Percentiles rank a stretch among this genome's conserved stretches.
Evolutionary conservation across 2,113 vertebrate species (phyloP).

Genomic region (Antennarius striatus): DNA sequence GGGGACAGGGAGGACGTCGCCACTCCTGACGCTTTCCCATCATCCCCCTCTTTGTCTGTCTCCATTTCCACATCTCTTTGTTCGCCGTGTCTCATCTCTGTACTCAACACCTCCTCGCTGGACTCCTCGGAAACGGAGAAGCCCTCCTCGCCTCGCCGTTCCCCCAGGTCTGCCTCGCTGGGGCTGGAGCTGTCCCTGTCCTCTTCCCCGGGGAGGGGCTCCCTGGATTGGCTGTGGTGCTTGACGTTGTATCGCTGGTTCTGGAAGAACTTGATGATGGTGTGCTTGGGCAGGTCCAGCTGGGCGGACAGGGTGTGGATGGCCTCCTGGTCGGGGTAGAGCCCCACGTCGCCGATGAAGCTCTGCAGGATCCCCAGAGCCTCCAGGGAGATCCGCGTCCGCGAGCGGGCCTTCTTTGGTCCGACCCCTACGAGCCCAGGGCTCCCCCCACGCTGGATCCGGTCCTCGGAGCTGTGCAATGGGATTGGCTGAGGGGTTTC

Average conservation of each 20-base stretch:
- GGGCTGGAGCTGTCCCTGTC: constrained; percentile 46
- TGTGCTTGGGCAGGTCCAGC: constrained; percentile 96
- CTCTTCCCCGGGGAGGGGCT: constrained; percentile 71
- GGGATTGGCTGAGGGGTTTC: constrained; percentile 83
- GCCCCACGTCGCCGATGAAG: constrained; percentile 95
- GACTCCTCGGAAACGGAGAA: constrained; percentile 86
- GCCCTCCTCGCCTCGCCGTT: constrained; percentile 85
- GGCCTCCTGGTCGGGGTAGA: constrained; percentile 96
- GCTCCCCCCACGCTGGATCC: constrained; percentile 19
- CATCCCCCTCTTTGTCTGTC: constrained; percentile 43
- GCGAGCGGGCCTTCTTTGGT: constrained; percentile 87
- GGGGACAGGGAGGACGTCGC: constrained; percentile 56
- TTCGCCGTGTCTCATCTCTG: constrained; percentile 74
- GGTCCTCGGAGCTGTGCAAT: constrained; percentile 73
- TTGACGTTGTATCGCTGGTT: constrained; percentile 97
- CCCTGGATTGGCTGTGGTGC: constrained; percentile 88
- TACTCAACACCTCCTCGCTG: constrained; percentile 84
- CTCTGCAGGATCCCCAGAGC: constrained; percentile 95
- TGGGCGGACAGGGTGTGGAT: constrained; percentile 97
- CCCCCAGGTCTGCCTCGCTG: constrained; percentile 77
- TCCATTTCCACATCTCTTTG: constrained; percentile 42
- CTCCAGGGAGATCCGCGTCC: constrained; percentile 94
- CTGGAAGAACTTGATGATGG: constrained; percentile 99
- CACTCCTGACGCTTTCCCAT: constrained; percentile 42
- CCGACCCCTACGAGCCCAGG: constrained; percentile 24